phyloP scores from a whole-genome alignment of 2,113 vertebrate genomes.

The Clarias batrachus region DNA sequence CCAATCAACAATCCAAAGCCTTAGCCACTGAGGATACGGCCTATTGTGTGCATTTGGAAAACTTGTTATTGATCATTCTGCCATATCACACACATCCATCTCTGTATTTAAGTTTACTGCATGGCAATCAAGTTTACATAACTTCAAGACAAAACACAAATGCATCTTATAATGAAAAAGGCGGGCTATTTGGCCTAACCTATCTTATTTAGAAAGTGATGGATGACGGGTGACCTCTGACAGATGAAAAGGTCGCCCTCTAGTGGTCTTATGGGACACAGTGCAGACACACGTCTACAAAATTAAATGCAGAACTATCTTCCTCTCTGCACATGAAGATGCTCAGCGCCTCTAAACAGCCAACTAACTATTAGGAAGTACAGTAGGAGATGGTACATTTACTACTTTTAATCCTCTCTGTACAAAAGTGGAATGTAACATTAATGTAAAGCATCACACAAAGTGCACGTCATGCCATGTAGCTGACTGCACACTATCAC shows the following conservation, averaged over 20 bases:
- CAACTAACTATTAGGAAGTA: neutral
- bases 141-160: neutral
- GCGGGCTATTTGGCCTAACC: neutral
- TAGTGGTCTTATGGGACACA: constrained; percentile 17
- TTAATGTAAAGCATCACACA: neutral
- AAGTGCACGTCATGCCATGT: neutral
- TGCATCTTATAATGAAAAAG: neutral
- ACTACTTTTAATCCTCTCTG: neutral
- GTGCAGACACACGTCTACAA: constrained; percentile 1
- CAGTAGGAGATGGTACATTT: neutral
- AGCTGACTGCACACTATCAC: neutral
- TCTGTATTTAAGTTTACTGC: neutral
- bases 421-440: neutral
- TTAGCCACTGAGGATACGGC: neutral
- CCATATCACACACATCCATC: neutral
- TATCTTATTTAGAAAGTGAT: neutral
- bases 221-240: neutral
- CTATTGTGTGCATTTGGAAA: neutral
- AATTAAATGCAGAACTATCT: neutral
- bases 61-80: neutral
- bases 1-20: neutral
- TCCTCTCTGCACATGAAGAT: neutral
- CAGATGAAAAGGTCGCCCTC: constrained; percentile 5
- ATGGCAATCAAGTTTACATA: neutral
- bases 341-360: neutral